Evolutionary conservation across 2,113 vertebrate species (phyloP).

Genomic region (Sinocyclocheilus maitianheensis): DNA sequence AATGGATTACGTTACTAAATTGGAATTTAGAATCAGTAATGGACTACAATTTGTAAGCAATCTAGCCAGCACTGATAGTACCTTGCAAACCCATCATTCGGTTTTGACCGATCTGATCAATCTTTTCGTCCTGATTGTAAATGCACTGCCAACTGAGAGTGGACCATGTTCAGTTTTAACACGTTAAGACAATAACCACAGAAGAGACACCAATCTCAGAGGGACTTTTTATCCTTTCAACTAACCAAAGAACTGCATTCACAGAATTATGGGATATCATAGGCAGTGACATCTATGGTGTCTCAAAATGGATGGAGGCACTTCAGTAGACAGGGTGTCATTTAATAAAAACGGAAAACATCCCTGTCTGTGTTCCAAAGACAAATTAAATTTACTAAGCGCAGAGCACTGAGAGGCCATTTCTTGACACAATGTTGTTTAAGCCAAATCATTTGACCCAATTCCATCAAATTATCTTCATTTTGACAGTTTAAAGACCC

Average conservation of each 20-base stretch:
- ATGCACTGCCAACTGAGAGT: not conserved
- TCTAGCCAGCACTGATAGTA: not conserved
- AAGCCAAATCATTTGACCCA: slow-evolving; percentile 20
- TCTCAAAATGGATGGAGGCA: not conserved
- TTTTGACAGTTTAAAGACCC: slow-evolving; percentile 22
- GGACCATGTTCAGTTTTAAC: not conserved
- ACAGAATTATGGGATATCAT: not conserved
- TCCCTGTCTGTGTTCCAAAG: not conserved
- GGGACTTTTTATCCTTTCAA: not conserved
- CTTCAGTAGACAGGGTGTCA: not conserved
- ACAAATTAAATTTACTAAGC: slow-evolving; percentile 16
- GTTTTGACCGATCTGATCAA: not conserved
- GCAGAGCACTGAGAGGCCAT: not conserved
- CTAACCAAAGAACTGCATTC: not conserved
- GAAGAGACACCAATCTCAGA: not conserved
- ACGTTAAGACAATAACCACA: not conserved
- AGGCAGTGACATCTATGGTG: not conserved
- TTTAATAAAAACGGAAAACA: not conserved
- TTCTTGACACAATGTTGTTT: not conserved
- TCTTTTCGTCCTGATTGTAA: not conserved
- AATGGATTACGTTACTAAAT: no score
- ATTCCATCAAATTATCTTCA: slow-evolving; percentile 16
- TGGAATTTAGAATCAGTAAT: not conserved
- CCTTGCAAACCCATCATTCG: not conserved
- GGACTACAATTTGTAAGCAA: not conserved